A percentile compares a stretch with the other conserved stretches of the same genome.
These are phyloP conservation scores for Bombus vancouverensis DNA, from an alignment of 1,140 invertebrate genomes.

Conservation along the genomic window DNA sequence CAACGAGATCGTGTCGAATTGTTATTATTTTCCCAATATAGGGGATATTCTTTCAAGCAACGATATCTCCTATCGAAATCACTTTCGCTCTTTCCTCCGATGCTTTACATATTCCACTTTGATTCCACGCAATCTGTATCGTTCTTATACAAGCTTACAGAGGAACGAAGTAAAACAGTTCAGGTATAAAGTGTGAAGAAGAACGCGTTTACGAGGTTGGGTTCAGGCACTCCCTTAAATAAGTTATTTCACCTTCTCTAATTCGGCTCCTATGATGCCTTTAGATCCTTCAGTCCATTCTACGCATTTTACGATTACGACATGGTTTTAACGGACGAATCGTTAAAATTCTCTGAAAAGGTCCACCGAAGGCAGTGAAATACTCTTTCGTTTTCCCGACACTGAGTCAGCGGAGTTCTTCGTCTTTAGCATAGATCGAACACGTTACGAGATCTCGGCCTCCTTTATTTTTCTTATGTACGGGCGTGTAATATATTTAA, in stretches of 20 bases:
- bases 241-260: conserved; percentile 48
- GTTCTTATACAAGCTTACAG: background rate
- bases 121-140: no score
- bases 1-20: no score
- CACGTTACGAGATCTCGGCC: background rate
- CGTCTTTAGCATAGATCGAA: background rate
- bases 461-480: background rate
- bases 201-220: conserved; percentile 23
- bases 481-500: no score
- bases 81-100: no score
- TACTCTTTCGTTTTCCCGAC: background rate
- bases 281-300: background rate
- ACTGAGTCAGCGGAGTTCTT: background rate
- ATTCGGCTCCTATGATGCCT: conserved; percentile 23
- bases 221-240: conserved; percentile 41
- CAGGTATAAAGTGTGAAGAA: conserved; percentile 6
- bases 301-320: conserved; percentile 56
- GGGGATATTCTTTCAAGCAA: no score
- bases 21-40: no score
- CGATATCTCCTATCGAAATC: no score
- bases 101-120: no score
- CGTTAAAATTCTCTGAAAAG: conserved; percentile 23
- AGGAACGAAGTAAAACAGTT: background rate
- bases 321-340: conserved; percentile 33
- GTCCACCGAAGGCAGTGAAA: background rate